Evolutionary conservation across 2,888 invertebrate genomes (phyloP).

Genomic region (Empis livida): DNA sequence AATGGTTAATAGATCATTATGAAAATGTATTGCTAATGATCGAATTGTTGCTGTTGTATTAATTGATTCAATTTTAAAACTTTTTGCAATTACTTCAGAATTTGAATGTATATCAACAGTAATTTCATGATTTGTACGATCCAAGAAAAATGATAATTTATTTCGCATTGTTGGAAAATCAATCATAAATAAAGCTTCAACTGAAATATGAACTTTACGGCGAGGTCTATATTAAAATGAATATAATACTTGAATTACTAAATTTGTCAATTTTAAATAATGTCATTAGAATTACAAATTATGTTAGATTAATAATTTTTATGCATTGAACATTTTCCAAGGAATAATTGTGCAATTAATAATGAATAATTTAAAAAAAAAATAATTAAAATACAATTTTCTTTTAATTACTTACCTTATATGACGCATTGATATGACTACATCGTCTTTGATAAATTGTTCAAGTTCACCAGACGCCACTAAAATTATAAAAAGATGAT

Average conservation of each 20-base stretch:
- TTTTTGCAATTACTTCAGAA: slow-evolving; percentile 29
- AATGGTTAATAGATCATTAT: slow-evolving; percentile 29
- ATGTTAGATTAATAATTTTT: too few species aligned
- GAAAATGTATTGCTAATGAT: slow-evolving; percentile 32
- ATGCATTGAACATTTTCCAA: too few species aligned
- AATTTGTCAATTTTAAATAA: background rate
- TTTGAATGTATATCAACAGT: slow-evolving; percentile 33
- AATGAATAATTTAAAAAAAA: too few species aligned
- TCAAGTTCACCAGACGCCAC: slow-evolving; percentile 35
- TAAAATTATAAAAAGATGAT: slow-evolving; percentile 13
- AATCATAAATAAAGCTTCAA: slow-evolving; percentile 37
- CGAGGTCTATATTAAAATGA: slow-evolving; percentile 25
- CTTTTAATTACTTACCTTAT: slow-evolving; percentile 30
- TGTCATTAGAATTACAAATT: too few species aligned
- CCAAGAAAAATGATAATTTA: slow-evolving; percentile 36
- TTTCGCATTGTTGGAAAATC: slow-evolving; percentile 35
- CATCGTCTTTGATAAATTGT: slow-evolving; percentile 34
- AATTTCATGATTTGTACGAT: slow-evolving; percentile 33
- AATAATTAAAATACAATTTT: background rate
- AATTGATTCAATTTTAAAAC: slow-evolving; percentile 32
- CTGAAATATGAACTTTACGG: slow-evolving; percentile 33
- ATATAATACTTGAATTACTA: background rate
- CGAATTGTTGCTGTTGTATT: slow-evolving; percentile 36
- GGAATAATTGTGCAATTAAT: too few species aligned
- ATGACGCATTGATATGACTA: slow-evolving; percentile 35